Base-by-base conservation (phyloP, 23 tunicate species). In the Clavelina lepadiformis region DNA sequence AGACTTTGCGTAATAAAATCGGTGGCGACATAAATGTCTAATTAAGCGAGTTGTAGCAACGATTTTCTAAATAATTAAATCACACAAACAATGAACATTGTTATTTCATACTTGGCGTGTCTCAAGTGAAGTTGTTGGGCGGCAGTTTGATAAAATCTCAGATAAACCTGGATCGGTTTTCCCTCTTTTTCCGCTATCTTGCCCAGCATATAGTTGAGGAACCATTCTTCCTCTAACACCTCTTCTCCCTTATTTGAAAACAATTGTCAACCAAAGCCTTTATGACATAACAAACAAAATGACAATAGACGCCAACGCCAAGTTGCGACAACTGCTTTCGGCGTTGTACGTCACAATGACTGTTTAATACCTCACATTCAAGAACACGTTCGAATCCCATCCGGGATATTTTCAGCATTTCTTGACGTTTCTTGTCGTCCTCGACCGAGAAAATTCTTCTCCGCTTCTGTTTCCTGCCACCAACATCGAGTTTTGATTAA, bases 201-300 rank as follows among this genome's bases (percentile, higher is more conserved):
- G 8, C 99, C 99, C 27, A 65, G 69, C 99, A 94, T 94, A 77
- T 94, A 94, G 7, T 70, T 45, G 4, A 80, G 53, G 52, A 94
- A 61, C 99, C 99, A 94, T 51, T 86, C 99, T 54, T 94, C 99
- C 2, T 80, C 86, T 69, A 73, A 65, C 0, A 88, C 45, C 2
- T 88, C 87, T 18, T 88, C 96, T 56, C 65, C 52, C 78, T 80
- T n/a, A n/a, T n/a, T n/a, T n/a, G n/a, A n/a, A n/a, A n/a, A n/a
- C n/a, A n/a, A n/a, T n/a, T n/a, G n/a, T n/a, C n/a, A n/a, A n/a
- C n/a, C n/a, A n/a, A n/a, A n/a, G n/a, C n/a, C n/a, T n/a, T n/a
- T n/a, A n/a, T n/a, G n/a, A n/a, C n/a, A n/a, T n/a, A n/a, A n/a
- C n/a, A n/a, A 41, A 15, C 11, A 41, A 11, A 41, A 15, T 8